Conservation (phyloP, 2,113 vertebrate species). For the Scolopax mira region DNA sequence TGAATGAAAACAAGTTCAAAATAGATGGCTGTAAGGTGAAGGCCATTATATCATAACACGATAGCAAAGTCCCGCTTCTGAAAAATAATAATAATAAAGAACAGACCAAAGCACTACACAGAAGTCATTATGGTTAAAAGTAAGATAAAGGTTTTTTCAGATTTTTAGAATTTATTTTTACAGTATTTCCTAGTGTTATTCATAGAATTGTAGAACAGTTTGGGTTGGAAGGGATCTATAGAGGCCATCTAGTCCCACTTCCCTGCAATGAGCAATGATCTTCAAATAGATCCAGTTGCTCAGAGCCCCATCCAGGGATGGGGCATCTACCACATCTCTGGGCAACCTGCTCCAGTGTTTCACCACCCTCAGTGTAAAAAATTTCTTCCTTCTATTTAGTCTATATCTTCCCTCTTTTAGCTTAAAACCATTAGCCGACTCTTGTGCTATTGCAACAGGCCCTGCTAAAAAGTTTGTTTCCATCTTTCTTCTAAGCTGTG, state of each 20-base stretch:
- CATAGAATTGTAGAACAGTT: not conserved
- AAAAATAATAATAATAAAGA: not conserved
- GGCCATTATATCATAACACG: not conserved
- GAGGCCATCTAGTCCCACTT: not conserved
- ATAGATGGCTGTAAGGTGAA: not conserved
- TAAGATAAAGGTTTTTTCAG: not conserved
- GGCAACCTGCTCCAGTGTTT: not conserved
- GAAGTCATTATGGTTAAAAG: not conserved
- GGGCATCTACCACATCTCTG: not conserved
- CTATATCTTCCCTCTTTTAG: not conserved
- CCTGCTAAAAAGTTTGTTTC: not conserved
- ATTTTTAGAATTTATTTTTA: not conserved
- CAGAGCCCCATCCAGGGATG: not conserved
- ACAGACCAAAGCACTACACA: not conserved
- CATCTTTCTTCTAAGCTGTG: not conserved
- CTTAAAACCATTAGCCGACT: not conserved
- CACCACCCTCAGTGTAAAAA: not conserved
- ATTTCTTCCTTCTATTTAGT: not conserved
- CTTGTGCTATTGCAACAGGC: not conserved
- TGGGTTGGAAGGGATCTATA: not conserved
- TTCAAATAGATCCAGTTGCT: not conserved
- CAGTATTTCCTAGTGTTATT: not conserved
- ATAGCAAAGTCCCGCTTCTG: not conserved
- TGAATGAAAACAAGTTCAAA: constrained; percentile 56
- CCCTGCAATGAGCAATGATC: not conserved